Evolutionary conservation across 2,797 vertebrate genomes (phyloP).

Genomic region (Martes flavigula): DNA sequence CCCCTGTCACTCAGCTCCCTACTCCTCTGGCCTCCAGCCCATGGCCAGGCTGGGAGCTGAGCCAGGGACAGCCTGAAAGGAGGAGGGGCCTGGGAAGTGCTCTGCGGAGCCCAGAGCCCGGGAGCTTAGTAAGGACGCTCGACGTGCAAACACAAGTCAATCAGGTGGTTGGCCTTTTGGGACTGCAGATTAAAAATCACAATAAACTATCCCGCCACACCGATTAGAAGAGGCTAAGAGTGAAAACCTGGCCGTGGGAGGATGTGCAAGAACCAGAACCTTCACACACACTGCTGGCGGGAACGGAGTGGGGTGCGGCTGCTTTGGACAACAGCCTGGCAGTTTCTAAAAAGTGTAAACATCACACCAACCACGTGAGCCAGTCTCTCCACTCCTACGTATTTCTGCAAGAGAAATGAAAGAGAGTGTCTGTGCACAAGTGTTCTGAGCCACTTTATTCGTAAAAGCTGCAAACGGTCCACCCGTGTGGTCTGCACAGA

Average conservation of each 20-base stretch:
- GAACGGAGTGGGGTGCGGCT: accelerated
- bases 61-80: accelerated
- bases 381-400: background rate
- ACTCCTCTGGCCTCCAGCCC: background rate
- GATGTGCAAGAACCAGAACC: background rate
- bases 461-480: accelerated
- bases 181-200: background rate
- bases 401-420: background rate
- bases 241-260: background rate
- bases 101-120: accelerated
- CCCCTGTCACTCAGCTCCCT: background rate
- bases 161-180: accelerated
- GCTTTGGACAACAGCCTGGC: background rate
- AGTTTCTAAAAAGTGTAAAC: background rate
- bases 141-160: accelerated
- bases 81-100: background rate
- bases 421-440: accelerated
- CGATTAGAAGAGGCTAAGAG: background rate
- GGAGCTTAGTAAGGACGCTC: background rate
- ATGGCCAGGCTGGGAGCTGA: accelerated
- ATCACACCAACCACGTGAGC: accelerated
- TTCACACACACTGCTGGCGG: accelerated
- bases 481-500: accelerated
- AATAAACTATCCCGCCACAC: accelerated
- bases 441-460: background rate